phyloP scores from a whole-genome alignment of 2,888 invertebrate genomes.

The Lutraria lutraria region DNA sequence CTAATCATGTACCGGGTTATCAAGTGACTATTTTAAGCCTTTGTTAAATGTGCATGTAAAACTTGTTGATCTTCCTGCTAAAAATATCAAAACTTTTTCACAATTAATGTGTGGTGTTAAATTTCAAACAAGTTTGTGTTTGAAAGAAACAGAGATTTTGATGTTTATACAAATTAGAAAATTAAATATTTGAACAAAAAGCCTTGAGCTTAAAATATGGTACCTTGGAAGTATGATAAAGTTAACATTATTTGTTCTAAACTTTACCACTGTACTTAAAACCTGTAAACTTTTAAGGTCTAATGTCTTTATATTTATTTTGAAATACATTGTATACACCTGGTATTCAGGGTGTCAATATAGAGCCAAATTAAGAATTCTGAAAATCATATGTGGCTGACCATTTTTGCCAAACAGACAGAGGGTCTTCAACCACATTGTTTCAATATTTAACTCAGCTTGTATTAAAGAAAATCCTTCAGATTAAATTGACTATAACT shows the following conservation, averaged over 20 bases:
- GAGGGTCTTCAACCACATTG: no score
- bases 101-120: not conserved
- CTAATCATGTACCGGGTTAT: not conserved
- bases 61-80: not conserved
- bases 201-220: not conserved
- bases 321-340: not conserved
- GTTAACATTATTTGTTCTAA: not conserved
- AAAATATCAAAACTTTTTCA: not conserved
- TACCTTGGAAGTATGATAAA: not conserved
- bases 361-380: no score
- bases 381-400: no score
- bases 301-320: not conserved
- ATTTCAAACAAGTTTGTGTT: not conserved
- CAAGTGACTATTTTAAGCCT: not conserved
- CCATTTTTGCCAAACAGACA: no score
- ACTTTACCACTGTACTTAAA: not conserved
- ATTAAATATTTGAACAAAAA: not conserved
- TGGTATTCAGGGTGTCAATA: no score
- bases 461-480: no score
- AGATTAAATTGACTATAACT: no score
- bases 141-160: not conserved
- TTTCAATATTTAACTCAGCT: no score
- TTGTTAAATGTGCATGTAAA: not conserved
- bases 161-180: not conserved
- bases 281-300: not conserved